A percentile compares a stretch with the other conserved stretches of the same genome.
These are phyloP conservation scores for Callosobruchus maculatus DNA, from an alignment of 2,888 invertebrate genomes.

Conservation along the genomic window DNA sequence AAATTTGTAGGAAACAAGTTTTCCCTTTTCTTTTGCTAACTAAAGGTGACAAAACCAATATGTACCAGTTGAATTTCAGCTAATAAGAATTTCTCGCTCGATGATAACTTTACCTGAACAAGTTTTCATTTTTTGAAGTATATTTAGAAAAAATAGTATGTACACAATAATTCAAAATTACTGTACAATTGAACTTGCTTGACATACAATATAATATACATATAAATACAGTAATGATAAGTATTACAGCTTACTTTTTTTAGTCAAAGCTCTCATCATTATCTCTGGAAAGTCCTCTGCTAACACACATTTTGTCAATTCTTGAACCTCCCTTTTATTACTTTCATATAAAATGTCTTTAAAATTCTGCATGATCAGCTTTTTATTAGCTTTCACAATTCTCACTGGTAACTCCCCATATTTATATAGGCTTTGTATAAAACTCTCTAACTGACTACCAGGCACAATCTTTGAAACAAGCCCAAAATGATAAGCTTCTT, in stretches of 20 bases:
- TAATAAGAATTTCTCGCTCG: too few species aligned
- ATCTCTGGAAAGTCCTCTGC: slow-evolving; percentile 66
- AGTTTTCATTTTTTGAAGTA: too few species aligned
- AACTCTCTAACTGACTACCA: slow-evolving; percentile 55
- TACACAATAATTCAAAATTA: too few species aligned
- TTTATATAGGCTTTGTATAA: slow-evolving; percentile 56
- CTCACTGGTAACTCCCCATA: slow-evolving; percentile 55
- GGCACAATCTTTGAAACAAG: slow-evolving; percentile 79
- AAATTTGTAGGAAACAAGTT: too few species aligned
- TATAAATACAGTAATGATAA: background rate
- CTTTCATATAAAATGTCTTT: slow-evolving; percentile 61
- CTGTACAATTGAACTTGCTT: too few species aligned
- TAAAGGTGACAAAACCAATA: too few species aligned
- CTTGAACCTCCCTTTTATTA: slow-evolving; percentile 65
- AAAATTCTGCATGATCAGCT: slow-evolving; percentile 60
- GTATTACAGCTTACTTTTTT: slow-evolving; percentile 41
- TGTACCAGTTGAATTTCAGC: too few species aligned
- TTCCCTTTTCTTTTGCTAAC: too few species aligned
- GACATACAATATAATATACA: too few species aligned
- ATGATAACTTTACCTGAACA: too few species aligned
- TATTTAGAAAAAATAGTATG: too few species aligned
- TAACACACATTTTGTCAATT: slow-evolving; percentile 60
- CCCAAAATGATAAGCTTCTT: slow-evolving; percentile 73
- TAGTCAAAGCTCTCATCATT: slow-evolving; percentile 53
- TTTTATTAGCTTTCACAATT: slow-evolving; percentile 68